Evolutionary conservation across 2,888 invertebrate species (phyloP), one percentile per base, ranked within the genome.

Genomic region (Tachina lurida): DNA sequence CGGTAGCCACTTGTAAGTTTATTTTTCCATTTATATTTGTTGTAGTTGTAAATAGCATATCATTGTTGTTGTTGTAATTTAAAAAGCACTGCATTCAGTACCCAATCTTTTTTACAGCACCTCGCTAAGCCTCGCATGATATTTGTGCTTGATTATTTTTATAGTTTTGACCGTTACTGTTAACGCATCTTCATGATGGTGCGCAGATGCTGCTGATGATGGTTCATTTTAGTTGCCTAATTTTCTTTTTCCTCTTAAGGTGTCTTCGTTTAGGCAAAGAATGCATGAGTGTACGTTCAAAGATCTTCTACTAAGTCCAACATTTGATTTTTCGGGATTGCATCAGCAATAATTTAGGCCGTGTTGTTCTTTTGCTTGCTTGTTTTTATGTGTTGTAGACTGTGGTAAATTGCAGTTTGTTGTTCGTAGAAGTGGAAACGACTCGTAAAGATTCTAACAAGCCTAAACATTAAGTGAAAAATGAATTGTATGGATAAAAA

Each of bases 1-100:
- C 87, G 74, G 87, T 87, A 87, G 87, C 87, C 81, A 87, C 85
- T 87, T 87, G 84, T 76, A 86, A 71, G 74, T 76, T 77, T 54
- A 68, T 56, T 74, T 77, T 52, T 41, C 31, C 22, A 76, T 68
- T 62, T 49, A 8, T 47, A 68, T 12, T 17, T 41, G 9, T 47
- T 47, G 76, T 47, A 12, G 43, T 12, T 52, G 68, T n/a, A 77
- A 68, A 77, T 60, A 68, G 52, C 49, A 41, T 60, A 13, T 31
- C 7, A 31, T 49, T 58, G 17, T 68, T 41, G 31, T 17, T 63
- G 76, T 58, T 71, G 70, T 74, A 45, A 45, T 74, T 67, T 75
- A 10, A 75, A 22, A 81, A 75, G 68, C 77, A 85, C 73, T 79
- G 86, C 79, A 71, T 43, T 52, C 70, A 62, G 52, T 19, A 56